Base-by-base conservation (phyloP, 2,797 vertebrate genomes). In the Sorex maritimensis region DNA sequence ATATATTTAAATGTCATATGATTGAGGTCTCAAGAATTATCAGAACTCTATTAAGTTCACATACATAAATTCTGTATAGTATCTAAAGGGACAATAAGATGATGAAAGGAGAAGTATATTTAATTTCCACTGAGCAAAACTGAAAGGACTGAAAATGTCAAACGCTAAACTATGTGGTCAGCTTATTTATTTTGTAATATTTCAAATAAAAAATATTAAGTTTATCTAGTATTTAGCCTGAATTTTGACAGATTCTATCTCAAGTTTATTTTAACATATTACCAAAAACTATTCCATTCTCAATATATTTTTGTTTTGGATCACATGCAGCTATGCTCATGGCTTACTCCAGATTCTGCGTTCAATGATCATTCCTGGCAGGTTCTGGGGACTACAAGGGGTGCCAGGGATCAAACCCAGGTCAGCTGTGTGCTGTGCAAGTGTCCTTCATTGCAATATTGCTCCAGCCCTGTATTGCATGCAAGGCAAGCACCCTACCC, bases 101-200 rank as follows among this genome's bases (percentile, higher is more conserved):
- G 91, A 46, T 19, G n/a, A 79, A 84, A 84, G 12, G 23, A 72
- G 58, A 95, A 90, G 67, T 81, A 81, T 41, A 90, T 68, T 88
- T 86, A 82, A 82, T 73, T 85, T 86, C 24, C 28, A 81, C 38
- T 80, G 46, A 93, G 38, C 7, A 72, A 92, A 83, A 88, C 69
- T 67, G 77, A 91, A 85, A 91, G n/a, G 79, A 92, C 86, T 55
- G 19, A 14, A 71, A 92, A 72, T 65, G 95, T 52, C 83, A 91
- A 94, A 96, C 81, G 26, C 1, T 90, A 5, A 13, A 87, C 82
- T 95, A 94, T 49, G 3, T 15, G 86, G 58, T 24, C 14, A 87
- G 41, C 49, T 94, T 72, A 83, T n/a, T 71, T 94, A 86, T 41
- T 88, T 83, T n/a, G 28, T 6, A 73, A 69, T 71, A 86, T 21